Evolutionary conservation across 2,797 vertebrate genomes (phyloP), one percentile per base, ranked within the genome.

Genomic region (Iguana delicatissima): DNA sequence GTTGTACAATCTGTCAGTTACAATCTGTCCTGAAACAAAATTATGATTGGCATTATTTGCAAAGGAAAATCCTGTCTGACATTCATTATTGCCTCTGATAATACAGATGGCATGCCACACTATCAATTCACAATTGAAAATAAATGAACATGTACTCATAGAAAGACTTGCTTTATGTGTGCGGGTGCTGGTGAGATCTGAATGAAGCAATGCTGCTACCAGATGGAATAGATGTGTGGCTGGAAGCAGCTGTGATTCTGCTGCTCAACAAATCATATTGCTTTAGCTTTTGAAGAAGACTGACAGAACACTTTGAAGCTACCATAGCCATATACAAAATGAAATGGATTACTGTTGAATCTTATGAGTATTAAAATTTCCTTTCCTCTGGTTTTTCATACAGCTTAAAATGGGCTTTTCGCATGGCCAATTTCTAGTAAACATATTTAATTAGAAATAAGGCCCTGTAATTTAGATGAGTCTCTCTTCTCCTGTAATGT

Each of bases 221-320:
- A 77, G 42, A 82, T 67, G 26, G 69, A 55, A 79, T 81, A 82
- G 26, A 50, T 90, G 91, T 82, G 72, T 29, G 46, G 24, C 38
- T 89, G 16, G 10, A 76, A 80, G 6, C 3, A 74, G 24, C 46
- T 69, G 80, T 46, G 72, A 3, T 89, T 26, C 62, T 88, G n/a
- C 18, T 84, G n/a, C 20, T 62, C 86, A 76, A 8, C 42, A 91
- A 92, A 92, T 89, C 52, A 80, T 5, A 59, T 85, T 62, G 77
- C 90, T 13, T 14, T 24, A 81, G 50, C 10, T 86, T 86, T n/a
- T 91, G 32, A 42, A 76, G n/a, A 87, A 93, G 80, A 74, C 38
- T 73, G 80, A 79, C 46, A 93, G 14, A 57, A 80, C 26, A 92
- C 90, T 92, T 90, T 38, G 72, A 94, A 93, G 29, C 29, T 55